Conservation (phyloP, 2,888 invertebrate species). For the Marronus borbonicus region DNA sequence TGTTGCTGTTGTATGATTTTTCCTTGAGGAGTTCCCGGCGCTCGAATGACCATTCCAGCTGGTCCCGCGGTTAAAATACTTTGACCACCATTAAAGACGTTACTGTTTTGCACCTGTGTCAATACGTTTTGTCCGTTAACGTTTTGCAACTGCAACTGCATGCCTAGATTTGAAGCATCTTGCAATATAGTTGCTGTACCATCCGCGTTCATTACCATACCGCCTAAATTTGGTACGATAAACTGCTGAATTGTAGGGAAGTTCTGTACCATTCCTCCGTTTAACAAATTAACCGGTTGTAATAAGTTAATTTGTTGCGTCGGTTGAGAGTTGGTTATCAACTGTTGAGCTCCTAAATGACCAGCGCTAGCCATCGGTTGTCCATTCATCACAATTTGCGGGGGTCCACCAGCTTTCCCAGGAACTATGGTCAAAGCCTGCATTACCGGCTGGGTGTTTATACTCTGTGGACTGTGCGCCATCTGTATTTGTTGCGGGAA, state of each 20-base stretch:
- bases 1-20: constrained; percentile 80
- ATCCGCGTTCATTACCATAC: constrained; percentile 88
- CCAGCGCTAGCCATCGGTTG: constrained; percentile 73
- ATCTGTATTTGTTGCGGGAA: constrained; percentile 86
- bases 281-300: constrained; percentile 87
- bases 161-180: constrained; percentile 79
- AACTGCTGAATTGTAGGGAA: constrained; percentile 88
- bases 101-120: constrained; percentile 80
- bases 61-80: constrained; percentile 79
- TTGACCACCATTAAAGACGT: constrained; percentile 77
- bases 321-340: constrained; percentile 74
- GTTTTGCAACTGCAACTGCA: constrained; percentile 85
- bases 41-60: constrained; percentile 84
- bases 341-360: constrained; percentile 78
- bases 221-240: constrained; percentile 84
- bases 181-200: constrained; percentile 80
- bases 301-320: constrained; percentile 80
- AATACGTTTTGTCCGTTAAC: constrained; percentile 85
- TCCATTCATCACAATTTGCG: constrained; percentile 85
- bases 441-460: constrained; percentile 79
- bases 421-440: constrained; percentile 85
- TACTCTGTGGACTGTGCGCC: constrained; percentile 77
- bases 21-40: constrained; percentile 79
- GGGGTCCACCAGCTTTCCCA: constrained; percentile 81
- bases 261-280: constrained; percentile 81